Conservation (phyloP, 2,797 vertebrate species). For the Rhadinocentrus ornatus region DNA sequence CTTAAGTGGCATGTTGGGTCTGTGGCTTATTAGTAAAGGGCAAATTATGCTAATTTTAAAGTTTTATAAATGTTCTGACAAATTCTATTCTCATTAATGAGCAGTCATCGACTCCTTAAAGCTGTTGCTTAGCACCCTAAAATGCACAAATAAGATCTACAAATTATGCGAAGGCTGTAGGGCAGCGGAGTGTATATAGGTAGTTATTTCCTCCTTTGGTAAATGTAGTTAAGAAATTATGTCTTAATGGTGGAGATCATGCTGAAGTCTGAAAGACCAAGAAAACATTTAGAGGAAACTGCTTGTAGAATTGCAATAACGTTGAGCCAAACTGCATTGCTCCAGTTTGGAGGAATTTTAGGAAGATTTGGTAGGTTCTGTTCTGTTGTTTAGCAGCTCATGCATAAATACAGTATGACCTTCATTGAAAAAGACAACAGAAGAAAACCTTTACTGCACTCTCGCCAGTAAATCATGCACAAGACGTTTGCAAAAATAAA, state of each 20-base stretch:
- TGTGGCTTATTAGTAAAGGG: neutral
- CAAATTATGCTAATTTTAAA: neutral
- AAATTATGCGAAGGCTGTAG: neutral
- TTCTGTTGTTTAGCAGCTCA: neutral
- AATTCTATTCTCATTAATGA: neutral
- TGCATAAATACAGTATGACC: neutral
- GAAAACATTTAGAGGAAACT: neutral
- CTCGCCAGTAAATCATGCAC: neutral
- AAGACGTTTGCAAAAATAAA: neutral
- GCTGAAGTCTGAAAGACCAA: neutral
- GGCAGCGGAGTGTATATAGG: neutral
- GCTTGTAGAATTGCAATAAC: neutral
- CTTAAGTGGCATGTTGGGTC: neutral
- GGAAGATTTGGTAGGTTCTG: neutral
- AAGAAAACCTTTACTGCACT: neutral
- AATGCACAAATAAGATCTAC: neutral
- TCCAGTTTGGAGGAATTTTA: neutral
- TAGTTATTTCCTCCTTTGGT: neutral
- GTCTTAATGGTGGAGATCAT: neutral
- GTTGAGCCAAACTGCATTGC: neutral
- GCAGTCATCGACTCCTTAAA: neutral
- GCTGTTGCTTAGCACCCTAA: neutral
- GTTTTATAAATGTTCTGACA: neutral
- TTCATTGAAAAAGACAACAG: neutral
- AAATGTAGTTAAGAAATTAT: neutral